These are phyloP conservation scores for Oryzias celebensis DNA, from an alignment of 2,113 vertebrate genomes.

Conservation along the genomic window DNA sequence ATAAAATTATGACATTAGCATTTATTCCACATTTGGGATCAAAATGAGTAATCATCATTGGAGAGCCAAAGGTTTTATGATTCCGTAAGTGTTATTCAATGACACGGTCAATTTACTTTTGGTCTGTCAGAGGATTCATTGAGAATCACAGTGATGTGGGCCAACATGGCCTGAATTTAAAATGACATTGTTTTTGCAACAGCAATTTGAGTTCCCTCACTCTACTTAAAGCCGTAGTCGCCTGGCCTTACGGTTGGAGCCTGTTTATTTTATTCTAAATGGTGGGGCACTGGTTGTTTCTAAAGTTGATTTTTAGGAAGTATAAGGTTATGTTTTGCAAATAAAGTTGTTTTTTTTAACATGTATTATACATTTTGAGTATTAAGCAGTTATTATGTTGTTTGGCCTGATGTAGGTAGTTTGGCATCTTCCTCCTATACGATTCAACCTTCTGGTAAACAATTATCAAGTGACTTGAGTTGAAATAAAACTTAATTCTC, in stretches of 20 bases:
- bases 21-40: constrained; percentile 2
- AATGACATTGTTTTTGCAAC: constrained; percentile 55
- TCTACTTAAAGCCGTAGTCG: constrained; percentile 22
- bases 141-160: constrained; percentile 34
- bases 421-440: constrained; percentile 2
- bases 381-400: not conserved
- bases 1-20: not conserved
- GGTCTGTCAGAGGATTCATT: constrained; percentile 38
- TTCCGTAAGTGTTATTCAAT: constrained; percentile 39
- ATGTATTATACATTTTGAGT: too few relatives aligned
- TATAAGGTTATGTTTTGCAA: constrained; percentile 4
- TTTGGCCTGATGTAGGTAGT: constrained; percentile 4
- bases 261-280: too few relatives aligned
- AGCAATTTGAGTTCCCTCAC: constrained; percentile 53
- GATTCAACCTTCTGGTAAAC: not conserved
- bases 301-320: constrained; percentile 38
- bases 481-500: constrained; percentile 18
- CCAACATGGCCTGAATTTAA: constrained; percentile 50
- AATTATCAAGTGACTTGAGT: not conserved
- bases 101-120: constrained; percentile 30
- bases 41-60: too few relatives aligned
- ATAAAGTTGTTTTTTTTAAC: not conserved
- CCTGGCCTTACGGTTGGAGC: too few relatives aligned
- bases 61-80: too few relatives aligned
- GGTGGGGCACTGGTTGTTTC: too few relatives aligned